Conservation (phyloP, 2,797 vertebrate genomes). For the Silurus lanzhouensis region DNA sequence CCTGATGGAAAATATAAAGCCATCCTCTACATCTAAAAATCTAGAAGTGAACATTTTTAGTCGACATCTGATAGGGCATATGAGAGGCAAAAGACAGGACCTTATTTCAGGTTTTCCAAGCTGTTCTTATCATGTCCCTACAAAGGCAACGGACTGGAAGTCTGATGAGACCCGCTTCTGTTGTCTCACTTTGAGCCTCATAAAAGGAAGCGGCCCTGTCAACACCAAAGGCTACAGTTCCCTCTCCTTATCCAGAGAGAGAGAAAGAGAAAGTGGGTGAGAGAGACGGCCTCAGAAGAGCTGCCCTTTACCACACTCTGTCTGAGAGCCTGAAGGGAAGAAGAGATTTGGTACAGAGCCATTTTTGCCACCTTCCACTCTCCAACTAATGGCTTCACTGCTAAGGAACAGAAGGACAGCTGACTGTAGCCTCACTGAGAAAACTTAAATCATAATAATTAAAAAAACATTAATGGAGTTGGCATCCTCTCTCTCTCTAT, state of each 20-base stretch:
- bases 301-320: slow-evolving; percentile 74
- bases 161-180: slow-evolving; percentile 66
- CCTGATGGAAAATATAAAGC: not conserved
- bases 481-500: slow-evolving; percentile 53
- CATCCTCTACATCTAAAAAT: not conserved
- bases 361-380: slow-evolving; percentile 31
- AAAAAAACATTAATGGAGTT: slow-evolving; percentile 78
- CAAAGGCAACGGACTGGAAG: slow-evolving; percentile 71
- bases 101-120: slow-evolving; percentile 60
- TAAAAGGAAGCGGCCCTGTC: slow-evolving; percentile 78
- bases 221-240: slow-evolving; percentile 72
- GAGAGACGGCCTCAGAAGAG: slow-evolving; percentile 48
- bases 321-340: slow-evolving; percentile 61
- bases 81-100: slow-evolving; percentile 50
- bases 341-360: slow-evolving; percentile 30
- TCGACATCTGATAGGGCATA: not conserved
- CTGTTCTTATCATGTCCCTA: slow-evolving; percentile 67
- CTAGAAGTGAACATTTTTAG: not conserved
- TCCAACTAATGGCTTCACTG: slow-evolving; percentile 7
- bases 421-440: slow-evolving; percentile 49
- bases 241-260: slow-evolving; percentile 42
- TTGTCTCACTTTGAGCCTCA: slow-evolving; percentile 75
- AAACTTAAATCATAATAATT: slow-evolving; percentile 79
- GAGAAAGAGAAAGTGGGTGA: not conserved
- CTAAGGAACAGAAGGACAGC: slow-evolving; percentile 55